A percentile compares a stretch with the other conserved stretches of the same genome.
phyloP scores from a whole-genome alignment of 2,888 invertebrate genomes.

The Colletes collaris region DNA sequence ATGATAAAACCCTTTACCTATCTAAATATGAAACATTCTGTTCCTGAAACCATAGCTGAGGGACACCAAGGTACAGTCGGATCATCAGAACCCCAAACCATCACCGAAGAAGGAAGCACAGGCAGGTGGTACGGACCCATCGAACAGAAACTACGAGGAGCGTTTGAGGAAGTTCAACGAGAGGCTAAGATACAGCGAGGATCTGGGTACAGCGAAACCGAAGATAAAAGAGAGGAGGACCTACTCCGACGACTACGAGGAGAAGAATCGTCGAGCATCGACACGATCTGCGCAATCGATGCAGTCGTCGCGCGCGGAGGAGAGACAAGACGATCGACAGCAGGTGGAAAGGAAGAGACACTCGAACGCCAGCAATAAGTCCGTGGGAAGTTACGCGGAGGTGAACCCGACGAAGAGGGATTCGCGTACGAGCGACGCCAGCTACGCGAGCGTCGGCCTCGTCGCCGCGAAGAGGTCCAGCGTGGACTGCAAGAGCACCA shows the following conservation, averaged over 20 bases:
- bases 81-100: slow-evolving; percentile 4
- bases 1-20: too few relatives aligned
- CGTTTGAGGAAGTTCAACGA: slow-evolving; percentile 68
- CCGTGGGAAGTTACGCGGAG: slow-evolving; percentile 49
- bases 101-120: background rate
- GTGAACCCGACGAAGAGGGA: slow-evolving; percentile 50
- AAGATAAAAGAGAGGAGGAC: slow-evolving; percentile 69
- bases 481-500: slow-evolving; percentile 64
- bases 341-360: slow-evolving; percentile 53
- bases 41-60: slow-evolving; percentile 22
- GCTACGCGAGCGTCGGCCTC: slow-evolving; percentile 62
- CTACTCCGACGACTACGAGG: slow-evolving; percentile 75
- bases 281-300: background rate
- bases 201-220: slow-evolving; percentile 46
- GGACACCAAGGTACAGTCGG: slow-evolving; percentile 47
- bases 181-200: slow-evolving; percentile 65
- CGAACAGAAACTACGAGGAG: slow-evolving; percentile 58
- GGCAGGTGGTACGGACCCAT: slow-evolving; percentile 8
- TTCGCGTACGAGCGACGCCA: slow-evolving; percentile 58
- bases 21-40: background rate
- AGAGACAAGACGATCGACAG: slow-evolving; percentile 51
- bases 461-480: slow-evolving; percentile 62
- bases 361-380: slow-evolving; percentile 37
- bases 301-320: slow-evolving; percentile 34
- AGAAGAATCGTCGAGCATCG: slow-evolving; percentile 53